Evolutionary conservation across 2,797 vertebrate genomes (phyloP), one percentile per base, ranked within the genome.

Genomic region (Myoxocephalus aenaeus): DNA sequence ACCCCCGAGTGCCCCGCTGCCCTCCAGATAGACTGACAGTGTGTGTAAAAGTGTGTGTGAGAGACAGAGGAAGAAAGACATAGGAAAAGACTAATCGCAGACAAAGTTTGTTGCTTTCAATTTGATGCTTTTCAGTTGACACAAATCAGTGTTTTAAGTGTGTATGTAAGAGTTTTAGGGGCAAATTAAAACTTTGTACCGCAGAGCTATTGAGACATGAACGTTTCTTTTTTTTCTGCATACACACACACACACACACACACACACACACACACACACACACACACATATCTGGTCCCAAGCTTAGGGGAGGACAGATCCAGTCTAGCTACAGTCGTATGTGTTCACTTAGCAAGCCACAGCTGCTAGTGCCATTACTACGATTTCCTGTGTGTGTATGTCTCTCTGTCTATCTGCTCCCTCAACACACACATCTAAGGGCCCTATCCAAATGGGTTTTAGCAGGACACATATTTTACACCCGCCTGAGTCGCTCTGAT

Each of bases 391-490:
- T 88, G 78, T 85, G 84, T 85, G 80, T 81, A 79, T 77, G 85
- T 90, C 77, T 87, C 58, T 82, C 76, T 83, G 77, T 87, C 88
- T 89, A 68, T 90, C 86, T 87, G 78, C 79, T 73, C 81, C 82
- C 75, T 76, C 74, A 75, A 83, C 85, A 83, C 81, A 89, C 62
- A 88, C 84, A 91, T 92, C 91, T 94, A 82, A 94, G 67, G 77
- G 80, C 73, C 86, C 65, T 83, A 87, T 92, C 90, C 93, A 92
- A 93, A 94, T 90, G 89, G 87, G 75, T 84, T 93, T 93, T 83
- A 93, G 88, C 92, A 88, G 82, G 86, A 92, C 90, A 90, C 88
- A 91, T 94, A 94, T 94, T 93, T 93, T 90, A 92, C 87, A 89
- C 86, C 79, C 67, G 72, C 79, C 85, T 44, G 65, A 86, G 82